A percentile compares a stretch with the other conserved stretches of the same genome.
phyloP scores from a whole-genome alignment of 2,888 invertebrate genomes.

The Serripes groenlandicus region DNA sequence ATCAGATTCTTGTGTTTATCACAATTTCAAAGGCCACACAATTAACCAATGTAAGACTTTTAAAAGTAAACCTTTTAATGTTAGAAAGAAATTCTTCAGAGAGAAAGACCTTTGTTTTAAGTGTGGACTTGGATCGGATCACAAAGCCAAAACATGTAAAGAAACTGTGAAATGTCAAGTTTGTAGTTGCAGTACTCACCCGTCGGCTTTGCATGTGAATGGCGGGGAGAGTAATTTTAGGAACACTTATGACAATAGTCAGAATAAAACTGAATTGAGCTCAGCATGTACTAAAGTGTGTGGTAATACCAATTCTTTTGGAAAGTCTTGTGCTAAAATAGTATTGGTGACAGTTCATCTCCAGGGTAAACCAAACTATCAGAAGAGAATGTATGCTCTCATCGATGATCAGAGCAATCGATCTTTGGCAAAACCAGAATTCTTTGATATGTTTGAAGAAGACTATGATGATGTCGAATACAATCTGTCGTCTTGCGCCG shows the following conservation, averaged over 20 bases:
- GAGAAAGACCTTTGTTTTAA: neutral
- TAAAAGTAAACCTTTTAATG: neutral
- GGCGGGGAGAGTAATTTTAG: neutral
- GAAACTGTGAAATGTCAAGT: neutral
- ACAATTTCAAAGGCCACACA: neutral
- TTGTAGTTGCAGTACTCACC: neutral
- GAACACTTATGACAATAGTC: neutral
- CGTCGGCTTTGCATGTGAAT: neutral
- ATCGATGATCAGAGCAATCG: slow-evolving; percentile 56
- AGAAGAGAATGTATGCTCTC: slow-evolving; percentile 32
- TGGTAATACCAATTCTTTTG: neutral
- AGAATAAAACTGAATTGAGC: neutral
- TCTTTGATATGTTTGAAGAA: slow-evolving; percentile 40
- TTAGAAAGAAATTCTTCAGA: neutral
- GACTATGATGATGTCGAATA: slow-evolving; percentile 16
- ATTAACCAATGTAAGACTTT: neutral
- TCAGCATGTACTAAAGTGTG: neutral
- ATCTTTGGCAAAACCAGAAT: slow-evolving; percentile 36
- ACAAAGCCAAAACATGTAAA: neutral
- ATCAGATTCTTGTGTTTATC: neutral
- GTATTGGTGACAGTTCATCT: slow-evolving; percentile 3
- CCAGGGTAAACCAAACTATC: slow-evolving; percentile 21
- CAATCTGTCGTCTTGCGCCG: slow-evolving; percentile 51
- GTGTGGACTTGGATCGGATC: neutral
- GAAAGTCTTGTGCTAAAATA: neutral